Evolutionary conservation across 2,113 vertebrate genomes (phyloP).

Genomic region (Stigmatopora argus): DNA sequence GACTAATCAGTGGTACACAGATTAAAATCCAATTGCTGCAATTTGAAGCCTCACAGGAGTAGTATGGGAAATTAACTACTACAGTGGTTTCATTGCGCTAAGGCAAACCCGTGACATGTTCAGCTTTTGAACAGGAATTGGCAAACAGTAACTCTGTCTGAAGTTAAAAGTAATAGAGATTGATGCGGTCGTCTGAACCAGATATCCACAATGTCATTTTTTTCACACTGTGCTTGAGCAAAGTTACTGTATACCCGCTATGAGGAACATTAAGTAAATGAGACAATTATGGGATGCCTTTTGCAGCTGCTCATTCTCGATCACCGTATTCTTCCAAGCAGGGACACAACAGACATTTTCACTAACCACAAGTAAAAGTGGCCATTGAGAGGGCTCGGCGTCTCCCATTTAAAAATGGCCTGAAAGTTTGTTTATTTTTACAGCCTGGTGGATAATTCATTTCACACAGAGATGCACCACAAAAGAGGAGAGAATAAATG

Average conservation of each 20-base stretch:
- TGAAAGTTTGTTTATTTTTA: slow-evolving; percentile 36
- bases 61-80: slow-evolving; percentile 62
- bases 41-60: slow-evolving; percentile 69
- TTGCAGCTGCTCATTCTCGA: slow-evolving; percentile 29
- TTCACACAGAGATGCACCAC: slow-evolving; percentile 23
- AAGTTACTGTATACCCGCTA: slow-evolving; percentile 36
- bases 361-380: slow-evolving; percentile 51
- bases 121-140: slow-evolving; percentile 52
- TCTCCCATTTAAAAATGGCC: slow-evolving; percentile 27
- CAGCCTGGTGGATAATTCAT: slow-evolving; percentile 40
- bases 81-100: slow-evolving; percentile 33
- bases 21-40: slow-evolving; percentile 72
- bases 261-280: slow-evolving; percentile 44
- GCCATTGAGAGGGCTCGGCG: slow-evolving; percentile 24
- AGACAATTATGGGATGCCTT: slow-evolving; percentile 42
- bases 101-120: slow-evolving; percentile 48
- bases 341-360: slow-evolving; percentile 41
- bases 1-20: slow-evolving; percentile 72
- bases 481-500: slow-evolving; percentile 30
- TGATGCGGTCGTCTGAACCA: background rate
- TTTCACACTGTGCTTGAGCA: slow-evolving; percentile 19
- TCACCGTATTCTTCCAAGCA: slow-evolving; percentile 20
- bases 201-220: slow-evolving; percentile 6
- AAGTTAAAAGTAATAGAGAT: slow-evolving; percentile 7
- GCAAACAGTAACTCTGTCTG: background rate